Evolutionary conservation across 2,797 vertebrate species (phyloP).

Genomic region (Benthosema pterotum): DNA sequence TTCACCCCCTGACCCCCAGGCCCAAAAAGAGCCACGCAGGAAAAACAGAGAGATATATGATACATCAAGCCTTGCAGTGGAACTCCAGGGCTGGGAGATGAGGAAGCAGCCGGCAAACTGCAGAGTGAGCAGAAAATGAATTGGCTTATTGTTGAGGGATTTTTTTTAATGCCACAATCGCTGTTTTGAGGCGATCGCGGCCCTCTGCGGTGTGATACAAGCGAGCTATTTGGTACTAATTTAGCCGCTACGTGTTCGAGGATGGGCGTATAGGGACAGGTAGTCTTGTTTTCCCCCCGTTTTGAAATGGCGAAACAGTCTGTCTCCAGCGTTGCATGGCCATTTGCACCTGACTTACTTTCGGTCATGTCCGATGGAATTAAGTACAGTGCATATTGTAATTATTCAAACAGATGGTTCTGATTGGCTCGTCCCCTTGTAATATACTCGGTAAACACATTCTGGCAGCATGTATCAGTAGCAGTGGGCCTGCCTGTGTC

Average conservation of each 20-base stretch:
- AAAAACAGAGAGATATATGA: slow-evolving; percentile 83
- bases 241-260: slow-evolving; percentile 9
- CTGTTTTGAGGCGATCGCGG: slow-evolving; percentile 51
- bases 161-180: slow-evolving; percentile 52
- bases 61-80: slow-evolving; percentile 75
- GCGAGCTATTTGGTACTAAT: slow-evolving; percentile 32
- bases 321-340: slow-evolving; percentile 44
- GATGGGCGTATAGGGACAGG: not conserved
- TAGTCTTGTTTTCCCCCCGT: slow-evolving; percentile 18
- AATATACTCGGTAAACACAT: too few relatives aligned
- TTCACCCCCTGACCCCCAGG: slow-evolving; percentile 81
- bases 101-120: slow-evolving; percentile 67
- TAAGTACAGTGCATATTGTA: slow-evolving; percentile 35
- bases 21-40: slow-evolving; percentile 78
- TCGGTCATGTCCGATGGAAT: slow-evolving; percentile 38
- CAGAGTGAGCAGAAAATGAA: slow-evolving; percentile 76
- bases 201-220: slow-evolving; percentile 37
- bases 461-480: too few relatives aligned
- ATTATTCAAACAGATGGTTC: slow-evolving; percentile 17
- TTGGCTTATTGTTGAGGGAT: slow-evolving; percentile 67
- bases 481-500: too few relatives aligned
- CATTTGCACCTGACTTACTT: slow-evolving; percentile 47
- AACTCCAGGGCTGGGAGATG: slow-evolving; percentile 73
- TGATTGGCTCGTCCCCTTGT: too few relatives aligned
- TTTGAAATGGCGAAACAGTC: slow-evolving; percentile 15